These are phyloP conservation scores for Scomber scombrus DNA, from an alignment of 2,113 vertebrate species.

Conservation along the genomic window DNA sequence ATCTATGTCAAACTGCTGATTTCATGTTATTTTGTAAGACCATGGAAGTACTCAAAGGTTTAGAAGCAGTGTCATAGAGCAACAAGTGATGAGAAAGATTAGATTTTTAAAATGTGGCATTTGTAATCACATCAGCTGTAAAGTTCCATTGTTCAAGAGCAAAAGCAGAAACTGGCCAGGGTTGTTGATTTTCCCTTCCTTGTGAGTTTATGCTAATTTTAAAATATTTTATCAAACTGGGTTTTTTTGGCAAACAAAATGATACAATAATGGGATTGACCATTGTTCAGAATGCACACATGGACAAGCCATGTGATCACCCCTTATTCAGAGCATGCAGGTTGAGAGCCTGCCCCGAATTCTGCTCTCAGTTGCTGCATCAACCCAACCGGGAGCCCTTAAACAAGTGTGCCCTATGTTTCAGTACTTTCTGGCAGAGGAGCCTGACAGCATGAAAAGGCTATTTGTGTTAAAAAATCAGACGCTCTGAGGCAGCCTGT, in stretches of 20 bases:
- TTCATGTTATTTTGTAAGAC: constrained; percentile 8
- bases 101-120: background rate
- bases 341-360: constrained; percentile 1
- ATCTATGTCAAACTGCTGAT: constrained; percentile 7
- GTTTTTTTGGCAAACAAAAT: background rate
- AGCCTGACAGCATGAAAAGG: constrained; percentile 12
- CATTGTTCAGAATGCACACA: no score
- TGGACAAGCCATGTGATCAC: background rate
- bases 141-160: background rate
- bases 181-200: background rate
- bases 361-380: constrained; percentile 14
- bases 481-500: background rate
- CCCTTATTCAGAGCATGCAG: constrained; percentile 15
- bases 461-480: constrained; percentile 16
- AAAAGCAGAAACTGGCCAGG: background rate
- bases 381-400: background rate
- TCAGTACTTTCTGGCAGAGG: constrained; percentile 5
- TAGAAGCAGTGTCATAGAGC: constrained; percentile 1
- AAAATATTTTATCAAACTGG: no score
- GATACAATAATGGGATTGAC: background rate
- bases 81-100: constrained; percentile 14
- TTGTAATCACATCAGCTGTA: constrained; percentile 13
- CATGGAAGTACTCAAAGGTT: background rate
- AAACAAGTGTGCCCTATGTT: background rate
- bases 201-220: no score